Percentiles rank a stretch among this genome's conserved stretches.
These are phyloP conservation scores for Ostrea edulis DNA, from an alignment of 1,140 invertebrate species.

Conservation along the genomic window DNA sequence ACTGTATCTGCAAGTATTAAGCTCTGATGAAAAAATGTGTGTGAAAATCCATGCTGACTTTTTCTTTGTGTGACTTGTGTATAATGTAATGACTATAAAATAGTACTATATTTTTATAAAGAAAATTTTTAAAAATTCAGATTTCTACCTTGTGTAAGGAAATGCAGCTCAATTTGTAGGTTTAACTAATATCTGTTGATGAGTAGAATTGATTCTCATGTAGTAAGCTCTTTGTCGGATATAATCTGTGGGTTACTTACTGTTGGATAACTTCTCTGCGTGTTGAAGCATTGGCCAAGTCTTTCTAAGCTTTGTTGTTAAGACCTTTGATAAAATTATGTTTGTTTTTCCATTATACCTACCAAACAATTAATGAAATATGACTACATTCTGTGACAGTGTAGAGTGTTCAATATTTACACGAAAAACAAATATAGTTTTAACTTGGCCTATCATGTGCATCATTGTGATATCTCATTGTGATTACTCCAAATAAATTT, in stretches of 20 bases:
- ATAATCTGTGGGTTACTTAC: background rate
- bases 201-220: too few species aligned
- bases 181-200: too few species aligned
- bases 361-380: background rate
- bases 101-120: too few species aligned
- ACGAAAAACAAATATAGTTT: background rate
- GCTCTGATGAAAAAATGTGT: background rate
- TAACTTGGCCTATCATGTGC: background rate
- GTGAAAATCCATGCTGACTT: background rate
- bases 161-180: too few species aligned
- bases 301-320: background rate
- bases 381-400: background rate
- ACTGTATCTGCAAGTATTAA: background rate
- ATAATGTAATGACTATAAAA: too few species aligned
- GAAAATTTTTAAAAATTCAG: too few species aligned
- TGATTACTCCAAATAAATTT: conserved; percentile 13
- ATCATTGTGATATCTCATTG: conserved; percentile 21
- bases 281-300: background rate
- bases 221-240: too few species aligned
- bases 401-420: too few species aligned
- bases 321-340: background rate
- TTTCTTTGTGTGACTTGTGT: background rate
- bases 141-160: too few species aligned
- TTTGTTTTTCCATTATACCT: background rate
- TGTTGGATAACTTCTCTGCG: background rate